Evolutionary conservation across 2,797 vertebrate species (phyloP).

Genomic region (Premnoplex brunnescens): DNA sequence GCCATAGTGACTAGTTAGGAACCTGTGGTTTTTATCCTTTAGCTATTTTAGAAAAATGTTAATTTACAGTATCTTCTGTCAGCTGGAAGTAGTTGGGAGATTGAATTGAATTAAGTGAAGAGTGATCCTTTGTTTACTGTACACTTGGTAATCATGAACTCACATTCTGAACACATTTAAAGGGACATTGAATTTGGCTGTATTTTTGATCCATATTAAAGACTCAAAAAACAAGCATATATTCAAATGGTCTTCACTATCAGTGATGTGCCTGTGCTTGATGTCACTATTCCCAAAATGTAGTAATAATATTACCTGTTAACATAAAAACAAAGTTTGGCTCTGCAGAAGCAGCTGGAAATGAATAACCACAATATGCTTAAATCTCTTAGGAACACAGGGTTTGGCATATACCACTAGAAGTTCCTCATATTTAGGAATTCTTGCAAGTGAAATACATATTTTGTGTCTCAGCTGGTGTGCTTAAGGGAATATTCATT

Average conservation of each 20-base stretch:
- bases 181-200: background rate
- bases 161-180: background rate
- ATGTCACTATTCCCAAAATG: constrained; percentile 73
- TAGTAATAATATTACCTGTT: constrained; percentile 76
- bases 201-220: constrained; percentile 54
- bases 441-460: constrained; percentile 70
- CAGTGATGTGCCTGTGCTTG: constrained; percentile 68
- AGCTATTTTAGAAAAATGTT: background rate
- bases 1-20: background rate
- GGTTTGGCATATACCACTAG: constrained; percentile 71
- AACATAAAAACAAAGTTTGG: constrained; percentile 76
- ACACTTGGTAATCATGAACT: background rate
- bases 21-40: background rate
- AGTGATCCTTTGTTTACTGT: background rate
- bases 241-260: constrained; percentile 58
- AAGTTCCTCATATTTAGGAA: constrained; percentile 72
- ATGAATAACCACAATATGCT: constrained; percentile 70
- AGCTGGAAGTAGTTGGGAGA: background rate
- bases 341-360: constrained; percentile 77
- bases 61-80: background rate
- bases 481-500: constrained; percentile 58
- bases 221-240: constrained; percentile 62
- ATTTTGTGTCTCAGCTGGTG: constrained; percentile 71
- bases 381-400: constrained; percentile 67
- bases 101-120: background rate